Base-by-base conservation (phyloP, 2,888 invertebrate species). In the Hypomecis punctinalis region DNA sequence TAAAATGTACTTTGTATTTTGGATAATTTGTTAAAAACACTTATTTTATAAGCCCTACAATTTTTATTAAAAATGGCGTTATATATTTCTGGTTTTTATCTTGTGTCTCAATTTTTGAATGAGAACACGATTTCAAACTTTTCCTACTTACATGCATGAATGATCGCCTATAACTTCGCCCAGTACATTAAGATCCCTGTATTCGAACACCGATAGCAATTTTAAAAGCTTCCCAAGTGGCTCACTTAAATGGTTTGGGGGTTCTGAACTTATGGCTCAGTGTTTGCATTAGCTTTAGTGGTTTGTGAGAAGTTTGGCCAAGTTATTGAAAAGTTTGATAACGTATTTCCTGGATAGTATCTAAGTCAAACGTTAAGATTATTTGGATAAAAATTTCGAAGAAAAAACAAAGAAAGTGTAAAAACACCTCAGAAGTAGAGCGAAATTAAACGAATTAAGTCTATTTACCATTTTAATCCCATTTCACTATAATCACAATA, bases 271-370 rank as follows among this genome's bases (percentile, higher is more conserved):
- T 39, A 23, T 33, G 33, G 33, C 47, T 33, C 33, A 7, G 43
- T 11, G 8, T 47, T 8, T 7, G 36, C 11, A 0, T 49, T 49
- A 8, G 49, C 49, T 37, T 49, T 36, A 36, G 49, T 37, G 36
- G 49, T 49, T 49, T 49, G 10, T 37, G 36, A 43, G 36, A 54
- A n/a, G 36, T 53, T 36, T 8, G 6, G 11, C 45, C 7, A 54
- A 45, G 11, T 54, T 54, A 54, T 43, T 54, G 42, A 54, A 45
- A 45, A 45, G 43, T 13, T 45, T 36, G 45, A 54, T 54, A n/a
- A 54, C 33, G 11, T 54, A 35, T 52, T 54, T 54, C n/a, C 6
- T 33, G 11, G 0, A 43, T 23, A 11, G 33, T 33, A 33, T 3
- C 33, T 47, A 47, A 23, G 3, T 23, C 23, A 23, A 23, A 23